Percentiles rank a stretch among this genome's conserved stretches.
phyloP scores from a whole-genome alignment of 2,888 invertebrate species.

The Tachina fera region DNA sequence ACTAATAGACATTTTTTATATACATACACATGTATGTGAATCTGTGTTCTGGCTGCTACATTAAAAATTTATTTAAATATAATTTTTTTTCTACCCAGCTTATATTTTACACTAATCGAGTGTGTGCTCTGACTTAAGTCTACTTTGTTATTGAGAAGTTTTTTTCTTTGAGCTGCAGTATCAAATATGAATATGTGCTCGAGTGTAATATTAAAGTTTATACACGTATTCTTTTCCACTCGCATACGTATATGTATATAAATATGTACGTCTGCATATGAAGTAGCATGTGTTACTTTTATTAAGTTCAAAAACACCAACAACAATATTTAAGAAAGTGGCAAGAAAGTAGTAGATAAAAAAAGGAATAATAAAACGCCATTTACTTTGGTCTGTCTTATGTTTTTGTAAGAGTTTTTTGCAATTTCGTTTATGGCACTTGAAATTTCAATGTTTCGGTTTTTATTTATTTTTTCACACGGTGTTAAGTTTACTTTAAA shows the following conservation, averaged over 20 bases:
- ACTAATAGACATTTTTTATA: neutral
- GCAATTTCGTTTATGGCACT: constrained; percentile 48
- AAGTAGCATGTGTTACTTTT: constrained; percentile 61
- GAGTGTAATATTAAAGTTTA: constrained; percentile 22
- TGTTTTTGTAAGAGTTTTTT: constrained; percentile 35
- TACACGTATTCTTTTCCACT: neutral
- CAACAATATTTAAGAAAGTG: constrained; percentile 10
- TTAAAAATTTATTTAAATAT: neutral
- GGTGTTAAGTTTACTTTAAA: constrained; percentile 43
- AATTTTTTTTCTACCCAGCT: neutral
- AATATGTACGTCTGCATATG: neutral
- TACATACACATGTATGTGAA: neutral
- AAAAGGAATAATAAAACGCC: constrained; percentile 27
- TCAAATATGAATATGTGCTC: constrained; percentile 16
- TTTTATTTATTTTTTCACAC: neutral
- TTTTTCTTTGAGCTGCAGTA: neutral
- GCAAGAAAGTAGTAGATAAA: neutral
- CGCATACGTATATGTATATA: neutral
- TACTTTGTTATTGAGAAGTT: constrained; percentile 6
- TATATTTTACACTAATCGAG: neutral
- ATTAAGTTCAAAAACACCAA: constrained; percentile 52
- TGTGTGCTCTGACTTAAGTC: neutral
- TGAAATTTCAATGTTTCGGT: constrained; percentile 36
- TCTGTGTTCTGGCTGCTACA: too few species aligned
- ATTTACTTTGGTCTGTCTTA: constrained; percentile 43